Percentiles rank a stretch among this genome's conserved stretches.
phyloP scores from a whole-genome alignment of 1,140 invertebrate species.

The Conus ventricosus region DNA sequence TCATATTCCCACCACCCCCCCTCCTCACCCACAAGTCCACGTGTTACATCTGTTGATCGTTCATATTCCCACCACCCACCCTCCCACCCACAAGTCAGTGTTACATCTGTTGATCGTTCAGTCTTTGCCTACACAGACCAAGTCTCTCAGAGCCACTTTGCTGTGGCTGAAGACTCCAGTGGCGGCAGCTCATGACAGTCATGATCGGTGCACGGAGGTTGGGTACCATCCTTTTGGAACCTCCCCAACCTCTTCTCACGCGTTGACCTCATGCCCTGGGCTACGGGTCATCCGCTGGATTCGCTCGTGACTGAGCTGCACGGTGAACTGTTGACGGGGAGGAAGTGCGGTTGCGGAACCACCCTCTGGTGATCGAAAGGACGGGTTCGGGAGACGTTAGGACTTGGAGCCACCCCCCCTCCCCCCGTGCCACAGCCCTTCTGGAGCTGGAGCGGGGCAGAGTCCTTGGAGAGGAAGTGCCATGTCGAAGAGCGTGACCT shows the following conservation, averaged over 20 bases:
- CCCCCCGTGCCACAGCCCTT: neutral
- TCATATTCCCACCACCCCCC: too few species aligned
- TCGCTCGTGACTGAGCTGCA: conserved; percentile 1
- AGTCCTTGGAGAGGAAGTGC: neutral
- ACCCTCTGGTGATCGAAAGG: conserved; percentile 2
- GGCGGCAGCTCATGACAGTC: conserved; percentile 56
- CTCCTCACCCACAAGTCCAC: too few species aligned
- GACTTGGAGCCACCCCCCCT: neutral
- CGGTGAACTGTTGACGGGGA: conserved; percentile 14
- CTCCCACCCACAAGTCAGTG: too few species aligned
- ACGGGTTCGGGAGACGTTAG: neutral
- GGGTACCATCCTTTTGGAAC: neutral
- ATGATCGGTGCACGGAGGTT: conserved; percentile 36
- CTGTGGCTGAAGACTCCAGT: conserved; percentile 33
- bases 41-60: too few species aligned
- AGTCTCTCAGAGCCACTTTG: conserved; percentile 22
- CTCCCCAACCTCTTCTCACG: conserved; percentile 17
- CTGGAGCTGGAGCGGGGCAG: neutral
- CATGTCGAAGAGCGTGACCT: conserved; percentile 31
- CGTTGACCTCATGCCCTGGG: neutral
- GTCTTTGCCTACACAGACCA: conserved; percentile 19
- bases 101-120: neutral
- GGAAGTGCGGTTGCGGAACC: neutral
- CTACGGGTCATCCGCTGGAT: neutral
- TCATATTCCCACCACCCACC: too few species aligned